Base-by-base conservation (phyloP, 2,888 invertebrate species). In the Agrotis ipsilon region DNA sequence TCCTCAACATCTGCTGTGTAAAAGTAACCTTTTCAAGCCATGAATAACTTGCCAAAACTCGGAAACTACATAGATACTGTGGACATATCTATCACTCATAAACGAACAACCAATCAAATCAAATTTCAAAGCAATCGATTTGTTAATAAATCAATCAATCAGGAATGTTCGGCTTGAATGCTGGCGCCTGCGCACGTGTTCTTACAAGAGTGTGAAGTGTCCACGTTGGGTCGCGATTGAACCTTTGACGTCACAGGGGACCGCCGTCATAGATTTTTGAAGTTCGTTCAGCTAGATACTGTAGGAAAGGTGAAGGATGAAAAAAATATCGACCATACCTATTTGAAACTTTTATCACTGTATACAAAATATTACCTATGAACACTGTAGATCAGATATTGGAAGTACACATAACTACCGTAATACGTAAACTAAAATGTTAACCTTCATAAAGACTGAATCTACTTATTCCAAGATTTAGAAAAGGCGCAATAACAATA, bases 71-170 rank as follows among this genome's bases (percentile, higher is more conserved):
- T 39, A 11, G 39, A 39, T 39, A 39, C 32, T 19, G 13, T 43
- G 16, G 6, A 32, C 24, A 39, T 49, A 55, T 75, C 39, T 55
- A 14, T 49, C n/a, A 16, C 11, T 27, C 9, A 2, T 48, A 32
- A 39, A 11, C 13, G 16, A 67, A 45, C 43, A 39, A 13, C 48
- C 59, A 69, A 73, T 77, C 19, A 55, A 59, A 69, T 39, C 1
- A 46, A 9, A 55, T 43, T 6, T 19, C 21, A 19, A 58, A 52
- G 5, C 52, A 70, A 58, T 71, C 69, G 16, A 14, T 32, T 51
- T 9, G 19, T 49, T 45, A 46, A 79, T 79, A 59, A 73, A 79
- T 76, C 66, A 78, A 58, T 76, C 79, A 79, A 63, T 79, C 49
- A 55, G 52, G 72, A 79, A 79, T 73, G 74, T 49, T 32, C 48